Base-by-base conservation (phyloP, 37 sponge, comb jelly and placozoan genomes). In the Mnemiopsis leidyi region DNA sequence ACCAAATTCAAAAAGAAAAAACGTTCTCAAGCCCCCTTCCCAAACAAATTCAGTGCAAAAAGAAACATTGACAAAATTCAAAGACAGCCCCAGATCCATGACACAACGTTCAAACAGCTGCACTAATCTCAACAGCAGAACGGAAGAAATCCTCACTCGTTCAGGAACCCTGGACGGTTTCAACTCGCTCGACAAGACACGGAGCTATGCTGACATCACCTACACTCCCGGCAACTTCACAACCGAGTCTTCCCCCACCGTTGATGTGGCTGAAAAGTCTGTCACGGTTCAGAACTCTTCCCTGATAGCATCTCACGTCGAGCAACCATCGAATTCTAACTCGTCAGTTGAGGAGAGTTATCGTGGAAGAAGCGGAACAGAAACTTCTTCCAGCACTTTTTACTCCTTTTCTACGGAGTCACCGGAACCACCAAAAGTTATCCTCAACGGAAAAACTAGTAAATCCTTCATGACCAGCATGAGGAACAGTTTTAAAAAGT, bases 401-500 rank as follows among this genome's bases (percentile, higher is more conserved):
- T 79, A 79, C 82, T 79, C 82, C 82, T 79, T 79, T 29, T 79
- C 82, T 16, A 79, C 31, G 23, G 82, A 79, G 36, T 34, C 26
- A 79, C 36, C 82, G 21, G 38, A 32, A 33, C 82, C 33, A 23
- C 36, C 37, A 7, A 16, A 79, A 29, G 82, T 79, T 34, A 79
- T 79, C 37, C 37, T 79, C 37, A 79, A 79, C 37, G 82, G 82
- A 9, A 79, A 79, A 79, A 79, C 82, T 13, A 79, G 36, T 29
- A 79, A 79, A 79, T 79, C 82, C 82, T 79, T 79, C 82, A 79
- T 79, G 82, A 79, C 82, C 23, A 36, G 23, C 37, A 79, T 79
- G 82, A 79, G 29, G 36, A 79, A 36, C 37, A 36, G 37, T 36
- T 79, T 79, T 29, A 79, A 79, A 35, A 28, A 30, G 23, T 29